These are phyloP conservation scores for Ectropis grisescens DNA, from an alignment of 1,140 invertebrate species.

Conservation along the genomic window DNA sequence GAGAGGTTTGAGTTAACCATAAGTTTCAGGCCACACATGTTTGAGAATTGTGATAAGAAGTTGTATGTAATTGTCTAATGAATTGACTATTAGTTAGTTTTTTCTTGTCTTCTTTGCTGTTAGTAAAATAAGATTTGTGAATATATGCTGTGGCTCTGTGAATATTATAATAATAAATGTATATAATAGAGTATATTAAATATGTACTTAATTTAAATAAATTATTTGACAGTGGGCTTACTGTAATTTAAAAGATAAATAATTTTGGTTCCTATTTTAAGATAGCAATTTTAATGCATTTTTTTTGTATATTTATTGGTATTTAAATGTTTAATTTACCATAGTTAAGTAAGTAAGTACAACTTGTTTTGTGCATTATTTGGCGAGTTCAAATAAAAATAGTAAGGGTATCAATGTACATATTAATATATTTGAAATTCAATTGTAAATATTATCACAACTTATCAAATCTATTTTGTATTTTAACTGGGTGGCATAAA, in stretches of 20 bases:
- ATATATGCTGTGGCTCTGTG: slow-evolving; percentile 16
- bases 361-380: not conserved
- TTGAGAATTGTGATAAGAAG: too few species aligned
- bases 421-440: not conserved
- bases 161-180: slow-evolving; percentile 15
- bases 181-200: slow-evolving; percentile 26
- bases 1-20: too few species aligned
- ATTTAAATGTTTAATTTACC: not conserved
- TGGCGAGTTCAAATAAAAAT: not conserved
- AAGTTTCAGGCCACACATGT: too few species aligned
- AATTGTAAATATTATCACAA: not conserved
- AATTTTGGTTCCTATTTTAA: slow-evolving; percentile 67
- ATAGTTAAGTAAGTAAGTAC: not conserved
- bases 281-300: slow-evolving; percentile 20
- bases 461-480: not conserved
- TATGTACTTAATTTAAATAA: slow-evolving; percentile 44
- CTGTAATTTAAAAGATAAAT: slow-evolving; percentile 24
- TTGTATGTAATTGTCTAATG: too few species aligned
- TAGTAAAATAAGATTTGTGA: too few species aligned
- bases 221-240: slow-evolving; percentile 41
- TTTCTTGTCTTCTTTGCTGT: too few species aligned
- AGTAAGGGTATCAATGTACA: not conserved
- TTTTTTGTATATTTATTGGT: slow-evolving; percentile 1
- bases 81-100: too few species aligned
- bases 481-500: not conserved